phyloP scores from a whole-genome alignment of 2,888 invertebrate species.

The Hoplodrina blanda region DNA sequence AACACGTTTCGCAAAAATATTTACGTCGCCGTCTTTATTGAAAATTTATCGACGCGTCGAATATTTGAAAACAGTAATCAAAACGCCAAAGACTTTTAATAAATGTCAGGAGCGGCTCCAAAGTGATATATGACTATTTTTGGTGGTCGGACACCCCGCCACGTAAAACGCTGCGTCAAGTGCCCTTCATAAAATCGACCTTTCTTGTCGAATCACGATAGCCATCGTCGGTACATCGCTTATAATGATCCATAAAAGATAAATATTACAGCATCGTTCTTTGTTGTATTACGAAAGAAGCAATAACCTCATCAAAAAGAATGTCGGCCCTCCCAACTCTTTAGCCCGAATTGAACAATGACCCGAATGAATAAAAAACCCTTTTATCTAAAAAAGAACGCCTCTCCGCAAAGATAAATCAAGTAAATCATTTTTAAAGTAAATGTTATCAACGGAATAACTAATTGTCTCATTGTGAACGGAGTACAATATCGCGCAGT shows the following conservation, averaged over 20 bases:
- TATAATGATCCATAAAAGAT: slow-evolving; percentile 68
- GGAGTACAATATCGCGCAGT: slow-evolving; percentile 51
- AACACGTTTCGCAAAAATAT: slow-evolving; percentile 39
- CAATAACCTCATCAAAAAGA: slow-evolving; percentile 43
- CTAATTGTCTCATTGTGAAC: slow-evolving; percentile 53
- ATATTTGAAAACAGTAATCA: slow-evolving; percentile 74
- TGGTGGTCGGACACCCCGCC: slow-evolving; percentile 69
- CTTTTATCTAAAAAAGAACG: slow-evolving; percentile 48
- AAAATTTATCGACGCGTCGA: slow-evolving; percentile 59
- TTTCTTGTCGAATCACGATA: slow-evolving; percentile 77
- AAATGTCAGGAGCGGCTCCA: slow-evolving; percentile 79
- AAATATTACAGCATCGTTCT: slow-evolving; percentile 56
- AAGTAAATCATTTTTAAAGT: slow-evolving; percentile 55
- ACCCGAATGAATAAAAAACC: slow-evolving; percentile 48
- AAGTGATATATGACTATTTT: slow-evolving; percentile 82
- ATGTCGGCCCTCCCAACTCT: slow-evolving; percentile 41
- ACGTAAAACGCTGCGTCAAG: slow-evolving; percentile 81
- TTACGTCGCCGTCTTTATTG: slow-evolving; percentile 49
- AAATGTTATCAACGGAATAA: slow-evolving; percentile 53
- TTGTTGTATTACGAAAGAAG: slow-evolving; percentile 46
- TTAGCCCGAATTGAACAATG: slow-evolving; percentile 51
- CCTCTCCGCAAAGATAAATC: slow-evolving; percentile 46
- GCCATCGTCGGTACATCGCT: slow-evolving; percentile 66
- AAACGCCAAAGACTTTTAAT: slow-evolving; percentile 79
- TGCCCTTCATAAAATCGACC: slow-evolving; percentile 74